Evolutionary conservation across 2,797 vertebrate species (phyloP), one percentile per base, ranked within the genome.

Genomic region (Syngnathus acus): DNA sequence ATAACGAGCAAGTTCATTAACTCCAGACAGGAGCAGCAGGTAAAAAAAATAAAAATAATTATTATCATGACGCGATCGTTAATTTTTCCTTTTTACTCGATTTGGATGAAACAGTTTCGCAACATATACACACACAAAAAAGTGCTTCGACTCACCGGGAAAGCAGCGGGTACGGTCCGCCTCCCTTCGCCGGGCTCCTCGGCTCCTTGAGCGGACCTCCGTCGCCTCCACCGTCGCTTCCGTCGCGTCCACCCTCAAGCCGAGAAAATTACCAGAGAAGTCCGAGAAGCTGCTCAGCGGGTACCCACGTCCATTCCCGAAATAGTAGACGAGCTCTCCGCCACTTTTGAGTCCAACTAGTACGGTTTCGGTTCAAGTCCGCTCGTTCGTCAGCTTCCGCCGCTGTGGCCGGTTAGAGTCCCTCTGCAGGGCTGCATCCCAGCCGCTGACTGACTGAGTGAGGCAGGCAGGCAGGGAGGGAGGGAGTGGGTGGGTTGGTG

Each of bases 361-460:
- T 39, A 4, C 19, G 17, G 17, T 21, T 62, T n/a, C 51, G 68
- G 71, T 57, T 75, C 55, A 19, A 67, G 72, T 70, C 74, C 38
- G 62, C 26, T 50, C 23, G 23, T 26, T 13, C 43, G 72, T 73
- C 73, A 67, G 78, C 67, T 70, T 82, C 69, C 80, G 57, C 70
- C 69, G 75, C 78, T 70, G 79, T 73, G 81, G 77, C 77, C 77
- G 71, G 72, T 74, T 73, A 72, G 68, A 72, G 65, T 72, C 67
- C 75, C 62, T 82, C 79, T 76, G 77, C 82, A 74, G 77, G 82
- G 74, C 76, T 78, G 77, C 82, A 61, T 42, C 59, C 59, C 79
- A 75, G 72, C 79, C 77, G 48, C 21, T 76, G 78, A 78, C 45
- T 71, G 82, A 69, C 65, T 51, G 74, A 53, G 63, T 11, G 26